Evolutionary conservation across 1,140 invertebrate species (phyloP).

Genomic region (Pomacea maculata): DNA sequence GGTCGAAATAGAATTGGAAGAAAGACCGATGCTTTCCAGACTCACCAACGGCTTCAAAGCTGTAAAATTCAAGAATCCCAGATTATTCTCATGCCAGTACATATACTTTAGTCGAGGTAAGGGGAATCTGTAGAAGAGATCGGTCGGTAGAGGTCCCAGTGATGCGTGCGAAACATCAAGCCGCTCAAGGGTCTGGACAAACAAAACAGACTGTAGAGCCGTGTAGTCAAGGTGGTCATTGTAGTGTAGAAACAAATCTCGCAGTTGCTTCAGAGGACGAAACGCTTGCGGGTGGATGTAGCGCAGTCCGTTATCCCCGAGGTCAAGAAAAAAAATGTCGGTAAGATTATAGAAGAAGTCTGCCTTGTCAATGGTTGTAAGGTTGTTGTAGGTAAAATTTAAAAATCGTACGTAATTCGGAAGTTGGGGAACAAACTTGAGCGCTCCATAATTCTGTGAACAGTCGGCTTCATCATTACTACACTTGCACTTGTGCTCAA

Average conservation of each 20-base stretch:
- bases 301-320: not conserved
- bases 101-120: too few species aligned
- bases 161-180: not conserved
- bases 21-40: not conserved
- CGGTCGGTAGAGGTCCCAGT: not conserved
- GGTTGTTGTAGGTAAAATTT: constrained; percentile 2
- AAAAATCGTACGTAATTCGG: not conserved
- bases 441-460: not conserved
- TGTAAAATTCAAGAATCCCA: not conserved
- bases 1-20: not conserved
- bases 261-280: not conserved
- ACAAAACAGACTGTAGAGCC: not conserved
- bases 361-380: not conserved
- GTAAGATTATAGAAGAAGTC: not conserved
- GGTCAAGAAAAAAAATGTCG: not conserved
- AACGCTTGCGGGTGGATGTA: not conserved
- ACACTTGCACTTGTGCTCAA: not conserved
- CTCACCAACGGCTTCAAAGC: not conserved
- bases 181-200: not conserved
- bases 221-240: not conserved
- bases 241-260: not conserved
- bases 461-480: not conserved
- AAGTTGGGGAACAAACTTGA: constrained; percentile 6
- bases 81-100: not conserved
- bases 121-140: not conserved